These are phyloP conservation scores for Pristis pectinata DNA, from an alignment of 2,797 vertebrate species.

Conservation along the genomic window DNA sequence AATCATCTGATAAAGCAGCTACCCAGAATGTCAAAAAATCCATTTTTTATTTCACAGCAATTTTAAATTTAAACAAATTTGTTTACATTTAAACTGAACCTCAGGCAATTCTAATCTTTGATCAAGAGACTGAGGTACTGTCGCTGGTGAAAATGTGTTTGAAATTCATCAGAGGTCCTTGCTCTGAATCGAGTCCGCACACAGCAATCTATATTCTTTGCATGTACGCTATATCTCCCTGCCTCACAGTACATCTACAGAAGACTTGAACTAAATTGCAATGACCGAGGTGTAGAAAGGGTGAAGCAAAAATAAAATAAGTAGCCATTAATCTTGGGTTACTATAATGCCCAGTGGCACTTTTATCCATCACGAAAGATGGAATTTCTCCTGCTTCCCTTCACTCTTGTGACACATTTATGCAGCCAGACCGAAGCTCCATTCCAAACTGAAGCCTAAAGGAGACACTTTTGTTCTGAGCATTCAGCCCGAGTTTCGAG, in stretches of 20 bases:
- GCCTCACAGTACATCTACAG: slow-evolving; percentile 14
- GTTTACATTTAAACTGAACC: neutral
- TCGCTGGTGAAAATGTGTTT: slow-evolving; percentile 2
- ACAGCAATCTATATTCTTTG: slow-evolving; percentile 22
- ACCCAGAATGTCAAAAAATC: neutral
- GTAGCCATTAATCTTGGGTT: slow-evolving; percentile 35
- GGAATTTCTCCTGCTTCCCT: neutral
- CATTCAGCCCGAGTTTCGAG: neutral
- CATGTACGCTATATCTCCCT: slow-evolving; percentile 20
- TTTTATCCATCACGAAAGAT: slow-evolving; percentile 29
- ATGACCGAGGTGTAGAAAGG: slow-evolving; percentile 29
- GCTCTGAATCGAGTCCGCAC: neutral
- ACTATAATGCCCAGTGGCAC: slow-evolving; percentile 20
- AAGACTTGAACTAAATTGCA: slow-evolving; percentile 35
- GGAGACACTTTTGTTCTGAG: neutral
- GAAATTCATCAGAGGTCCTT: slow-evolving; percentile 5
- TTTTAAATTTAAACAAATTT: slow-evolving; percentile 10
- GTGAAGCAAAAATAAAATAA: slow-evolving; percentile 26
- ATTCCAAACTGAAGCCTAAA: neutral
- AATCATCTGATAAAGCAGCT: neutral
- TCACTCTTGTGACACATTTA: neutral
- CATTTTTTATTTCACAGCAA: neutral
- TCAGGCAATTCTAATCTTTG: neutral
- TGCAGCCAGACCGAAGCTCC: neutral
- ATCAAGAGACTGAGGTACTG: neutral